phyloP scores from a whole-genome alignment of 2,113 vertebrate species.

The Parotia lawesii region DNA sequence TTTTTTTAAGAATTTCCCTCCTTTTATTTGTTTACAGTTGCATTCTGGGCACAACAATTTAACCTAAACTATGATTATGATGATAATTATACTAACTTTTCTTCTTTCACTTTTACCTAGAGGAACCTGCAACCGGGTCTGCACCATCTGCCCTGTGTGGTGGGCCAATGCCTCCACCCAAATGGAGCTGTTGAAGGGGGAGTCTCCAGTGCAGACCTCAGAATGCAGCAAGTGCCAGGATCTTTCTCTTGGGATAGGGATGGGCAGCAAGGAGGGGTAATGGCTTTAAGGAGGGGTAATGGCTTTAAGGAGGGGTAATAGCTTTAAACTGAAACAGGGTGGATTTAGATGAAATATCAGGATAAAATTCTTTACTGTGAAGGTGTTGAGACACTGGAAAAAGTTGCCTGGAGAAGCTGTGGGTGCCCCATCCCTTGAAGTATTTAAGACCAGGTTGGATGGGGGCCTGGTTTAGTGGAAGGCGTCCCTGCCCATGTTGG shows the following conservation, averaged over 20 bases:
- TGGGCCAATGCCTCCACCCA: background rate
- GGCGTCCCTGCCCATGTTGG: rapidly evolving
- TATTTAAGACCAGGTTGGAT: background rate
- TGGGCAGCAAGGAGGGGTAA: background rate
- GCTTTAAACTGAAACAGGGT: background rate
- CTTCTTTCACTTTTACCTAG: background rate
- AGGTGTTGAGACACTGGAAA: background rate
- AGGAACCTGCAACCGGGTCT: background rate
- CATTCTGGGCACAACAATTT: background rate
- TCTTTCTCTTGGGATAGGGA: background rate
- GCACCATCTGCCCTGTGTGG: background rate
- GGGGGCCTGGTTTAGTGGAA: background rate
- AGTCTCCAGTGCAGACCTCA: background rate
- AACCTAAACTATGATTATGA: background rate
- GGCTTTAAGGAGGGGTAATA: background rate
- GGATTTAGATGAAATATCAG: background rate
- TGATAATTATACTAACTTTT: background rate
- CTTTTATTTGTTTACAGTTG: background rate
- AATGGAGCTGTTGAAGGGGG: background rate
- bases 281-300: background rate
- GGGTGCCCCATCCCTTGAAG: background rate
- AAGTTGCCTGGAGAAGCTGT: background rate
- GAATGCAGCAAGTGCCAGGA: background rate
- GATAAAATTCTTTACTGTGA: background rate
- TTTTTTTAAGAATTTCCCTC: background rate